A percentile compares a stretch with the other conserved stretches of the same genome.
Evolutionary conservation across 2,797 vertebrate genomes (phyloP).

Genomic region (Gymnoscopelus braueri): DNA sequence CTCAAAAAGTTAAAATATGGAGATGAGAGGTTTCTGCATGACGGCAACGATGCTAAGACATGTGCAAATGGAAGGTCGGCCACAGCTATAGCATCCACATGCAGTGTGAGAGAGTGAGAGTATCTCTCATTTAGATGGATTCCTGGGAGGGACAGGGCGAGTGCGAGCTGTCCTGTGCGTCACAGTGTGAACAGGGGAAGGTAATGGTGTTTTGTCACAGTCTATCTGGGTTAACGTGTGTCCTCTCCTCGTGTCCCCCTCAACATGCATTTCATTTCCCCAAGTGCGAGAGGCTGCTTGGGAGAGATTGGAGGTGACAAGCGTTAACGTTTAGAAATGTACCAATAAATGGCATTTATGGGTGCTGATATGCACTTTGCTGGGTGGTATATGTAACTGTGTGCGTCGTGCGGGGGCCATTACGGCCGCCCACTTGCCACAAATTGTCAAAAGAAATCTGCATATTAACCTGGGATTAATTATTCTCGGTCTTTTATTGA

Average conservation of each 20-base stretch:
- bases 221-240: conserved; percentile 77
- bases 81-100: conserved; percentile 1
- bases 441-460: conserved; percentile 18
- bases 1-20: too few species aligned
- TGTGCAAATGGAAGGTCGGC: background rate
- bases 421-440: conserved; percentile 39
- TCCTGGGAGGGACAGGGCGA: conserved; percentile 61
- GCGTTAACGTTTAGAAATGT: conserved; percentile 89
- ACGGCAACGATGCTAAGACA: background rate
- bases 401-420: conserved; percentile 24
- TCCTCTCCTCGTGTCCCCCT: conserved; percentile 71
- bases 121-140: conserved; percentile 63
- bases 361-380: conserved; percentile 74
- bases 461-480: conserved; percentile 41
- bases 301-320: conserved; percentile 89
- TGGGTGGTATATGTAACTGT: conserved; percentile 52
- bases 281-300: conserved; percentile 75
- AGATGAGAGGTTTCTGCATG: too few species aligned
- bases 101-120: conserved; percentile 18
- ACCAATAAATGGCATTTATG: conserved; percentile 82
- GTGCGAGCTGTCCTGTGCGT: conserved; percentile 71
- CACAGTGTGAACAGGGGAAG: conserved; percentile 69
- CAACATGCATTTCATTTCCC: conserved; percentile 68
- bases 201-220: conserved; percentile 84
- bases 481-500: conserved; percentile 49